These are phyloP conservation scores for Cebus imitator DNA, from an alignment of 2,113 vertebrate species.

Conservation along the genomic window DNA sequence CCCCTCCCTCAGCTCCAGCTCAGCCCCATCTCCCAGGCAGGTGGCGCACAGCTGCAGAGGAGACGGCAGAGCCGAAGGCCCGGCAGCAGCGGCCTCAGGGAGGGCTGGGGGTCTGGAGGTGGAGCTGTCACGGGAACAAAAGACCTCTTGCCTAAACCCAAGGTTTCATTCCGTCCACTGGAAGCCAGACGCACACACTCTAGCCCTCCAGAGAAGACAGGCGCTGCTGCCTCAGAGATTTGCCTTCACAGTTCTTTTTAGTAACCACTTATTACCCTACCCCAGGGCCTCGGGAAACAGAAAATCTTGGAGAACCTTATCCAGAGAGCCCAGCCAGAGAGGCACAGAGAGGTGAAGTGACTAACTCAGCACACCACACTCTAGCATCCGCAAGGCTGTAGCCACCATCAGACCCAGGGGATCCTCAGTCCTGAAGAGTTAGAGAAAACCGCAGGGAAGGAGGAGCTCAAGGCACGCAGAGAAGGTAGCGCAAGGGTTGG, in stretches of 20 bases:
- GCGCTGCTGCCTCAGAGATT: not conserved
- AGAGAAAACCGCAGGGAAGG: not conserved
- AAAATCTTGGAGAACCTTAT: not conserved
- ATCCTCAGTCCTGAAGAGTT: not conserved
- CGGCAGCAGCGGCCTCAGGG: not conserved
- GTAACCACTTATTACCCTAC: not conserved
- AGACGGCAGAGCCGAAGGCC: not conserved
- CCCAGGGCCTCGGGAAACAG: not conserved
- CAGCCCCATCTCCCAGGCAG: not conserved
- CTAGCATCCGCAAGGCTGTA: not conserved
- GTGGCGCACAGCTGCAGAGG: not conserved
- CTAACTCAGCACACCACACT: not conserved
- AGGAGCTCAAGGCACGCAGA: not conserved
- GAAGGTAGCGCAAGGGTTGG: fast-evolving
- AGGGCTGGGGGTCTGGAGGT: not conserved
- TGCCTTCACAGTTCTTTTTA: not conserved
- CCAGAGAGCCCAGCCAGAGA: not conserved
- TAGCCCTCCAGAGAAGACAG: no score
- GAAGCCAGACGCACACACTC: not conserved
- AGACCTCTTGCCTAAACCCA: not conserved
- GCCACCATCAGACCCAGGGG: not conserved
- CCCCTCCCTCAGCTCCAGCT: not conserved
- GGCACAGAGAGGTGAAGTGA: not conserved
- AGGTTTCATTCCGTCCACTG: not conserved
- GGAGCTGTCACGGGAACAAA: not conserved